These are phyloP conservation scores for Diachasma alloeum DNA, from an alignment of 1,140 invertebrate genomes.

Conservation along the genomic window DNA sequence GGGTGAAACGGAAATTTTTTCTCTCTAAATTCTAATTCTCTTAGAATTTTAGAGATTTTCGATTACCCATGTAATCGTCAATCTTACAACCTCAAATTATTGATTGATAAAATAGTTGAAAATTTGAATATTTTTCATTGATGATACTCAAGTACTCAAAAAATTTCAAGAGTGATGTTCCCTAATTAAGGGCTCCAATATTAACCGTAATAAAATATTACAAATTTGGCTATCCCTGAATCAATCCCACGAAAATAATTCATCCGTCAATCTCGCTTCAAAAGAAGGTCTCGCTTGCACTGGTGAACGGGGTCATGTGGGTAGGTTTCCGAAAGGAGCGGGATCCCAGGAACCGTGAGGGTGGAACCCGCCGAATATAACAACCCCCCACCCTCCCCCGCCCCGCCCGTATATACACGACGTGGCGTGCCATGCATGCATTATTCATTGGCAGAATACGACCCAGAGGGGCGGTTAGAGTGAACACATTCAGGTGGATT, in stretches of 20 bases:
- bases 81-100: no score
- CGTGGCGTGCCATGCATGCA: slow-evolving; percentile 47
- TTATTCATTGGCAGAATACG: slow-evolving; percentile 58
- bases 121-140: no score
- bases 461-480: slow-evolving; percentile 36
- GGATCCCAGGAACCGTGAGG: neutral
- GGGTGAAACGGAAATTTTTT: no score
- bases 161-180: no score
- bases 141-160: no score
- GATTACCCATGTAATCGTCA: no score
- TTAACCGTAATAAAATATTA: no score
- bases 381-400: neutral
- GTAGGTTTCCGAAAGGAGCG: neutral
- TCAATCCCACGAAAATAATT: neutral
- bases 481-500: slow-evolving; percentile 48
- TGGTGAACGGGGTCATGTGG: neutral
- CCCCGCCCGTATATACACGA: neutral
- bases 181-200: no score
- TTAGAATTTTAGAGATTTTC: no score
- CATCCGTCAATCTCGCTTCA: neutral
- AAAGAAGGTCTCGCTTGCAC: neutral
- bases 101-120: no score
- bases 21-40: no score
- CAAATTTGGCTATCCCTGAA: no score
- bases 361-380: neutral